These are phyloP conservation scores for Megaleporinus macrocephalus DNA, from an alignment of 2,113 vertebrate species.

Conservation along the genomic window DNA sequence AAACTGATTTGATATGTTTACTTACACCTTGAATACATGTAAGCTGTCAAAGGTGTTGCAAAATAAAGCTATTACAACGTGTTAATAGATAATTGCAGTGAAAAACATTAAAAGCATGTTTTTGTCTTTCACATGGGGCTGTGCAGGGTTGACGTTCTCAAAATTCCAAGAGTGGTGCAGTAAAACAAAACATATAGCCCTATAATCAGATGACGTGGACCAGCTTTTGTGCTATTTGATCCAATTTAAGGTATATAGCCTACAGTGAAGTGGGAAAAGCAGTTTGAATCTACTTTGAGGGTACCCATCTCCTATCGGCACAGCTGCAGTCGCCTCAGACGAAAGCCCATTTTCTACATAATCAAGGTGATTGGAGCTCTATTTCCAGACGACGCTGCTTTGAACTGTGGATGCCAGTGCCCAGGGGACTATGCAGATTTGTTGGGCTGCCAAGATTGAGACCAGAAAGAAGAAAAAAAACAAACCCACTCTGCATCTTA, in stretches of 20 bases:
- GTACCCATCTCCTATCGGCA: constrained; percentile 33
- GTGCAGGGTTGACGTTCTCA: no score
- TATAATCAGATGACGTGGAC: no score
- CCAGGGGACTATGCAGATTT: constrained; percentile 33
- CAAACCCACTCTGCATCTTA: constrained; percentile 22
- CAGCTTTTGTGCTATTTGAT: neutral
- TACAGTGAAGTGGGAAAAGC: neutral
- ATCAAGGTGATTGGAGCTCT: constrained; percentile 57
- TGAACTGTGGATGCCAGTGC: constrained; percentile 54
- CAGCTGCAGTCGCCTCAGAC: constrained; percentile 60
- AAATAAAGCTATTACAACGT: no score
- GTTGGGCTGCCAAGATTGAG: constrained; percentile 30
- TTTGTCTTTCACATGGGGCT: no score
- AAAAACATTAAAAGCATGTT: no score
- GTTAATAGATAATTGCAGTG: no score
- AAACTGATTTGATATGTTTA: no score
- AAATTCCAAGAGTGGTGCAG: no score
- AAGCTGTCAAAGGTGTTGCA: no score
- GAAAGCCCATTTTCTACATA: constrained; percentile 53
- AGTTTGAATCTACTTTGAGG: constrained; percentile 12
- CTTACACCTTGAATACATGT: no score
- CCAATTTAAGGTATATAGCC: neutral
- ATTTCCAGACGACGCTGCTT: constrained; percentile 58
- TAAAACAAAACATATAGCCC: no score
- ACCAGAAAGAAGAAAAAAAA: constrained; percentile 4